Conservation (phyloP, 2,797 vertebrate genomes). For the Cyprinella venusta region DNA sequence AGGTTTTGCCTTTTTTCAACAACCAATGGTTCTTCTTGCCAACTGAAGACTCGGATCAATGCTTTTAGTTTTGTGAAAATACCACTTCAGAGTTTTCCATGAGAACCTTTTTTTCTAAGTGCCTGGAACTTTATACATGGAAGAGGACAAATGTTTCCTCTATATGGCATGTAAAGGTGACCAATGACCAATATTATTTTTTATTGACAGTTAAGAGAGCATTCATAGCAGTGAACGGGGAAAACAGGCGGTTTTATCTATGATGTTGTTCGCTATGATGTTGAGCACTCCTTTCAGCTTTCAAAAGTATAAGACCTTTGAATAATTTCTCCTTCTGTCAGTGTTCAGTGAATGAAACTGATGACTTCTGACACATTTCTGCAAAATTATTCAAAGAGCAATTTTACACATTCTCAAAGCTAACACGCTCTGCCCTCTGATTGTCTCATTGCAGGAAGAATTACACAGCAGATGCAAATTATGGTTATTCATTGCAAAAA, state of each 20-base stretch:
- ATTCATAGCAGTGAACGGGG: background rate
- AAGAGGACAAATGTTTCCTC: background rate
- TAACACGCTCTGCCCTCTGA: background rate
- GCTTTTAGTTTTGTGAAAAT: background rate
- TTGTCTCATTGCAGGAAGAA: background rate
- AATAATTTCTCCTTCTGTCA: background rate
- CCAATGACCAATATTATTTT: background rate
- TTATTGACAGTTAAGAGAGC: background rate
- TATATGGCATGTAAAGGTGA: background rate
- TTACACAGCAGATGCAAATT: background rate
- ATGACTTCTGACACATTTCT: conserved; percentile 20
- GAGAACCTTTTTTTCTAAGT: background rate
- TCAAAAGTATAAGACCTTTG: conserved; percentile 1
- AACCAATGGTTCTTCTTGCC: background rate
- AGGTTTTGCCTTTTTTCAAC: background rate
- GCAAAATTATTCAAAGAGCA: conserved; percentile 16
- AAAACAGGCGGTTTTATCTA: background rate
- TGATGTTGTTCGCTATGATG: background rate
- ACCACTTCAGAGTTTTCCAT: background rate
- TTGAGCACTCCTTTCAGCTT: background rate
- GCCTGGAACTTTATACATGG: background rate
- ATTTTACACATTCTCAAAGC: conserved; percentile 9
- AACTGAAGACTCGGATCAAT: background rate
- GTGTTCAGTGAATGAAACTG: conserved; percentile 9
- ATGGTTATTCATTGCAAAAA: background rate